A percentile compares a stretch with the other conserved stretches of the same genome.
These are phyloP conservation scores for Spea multiplicata DNA, from an alignment of 2,113 vertebrate genomes.

Conservation along the genomic window DNA sequence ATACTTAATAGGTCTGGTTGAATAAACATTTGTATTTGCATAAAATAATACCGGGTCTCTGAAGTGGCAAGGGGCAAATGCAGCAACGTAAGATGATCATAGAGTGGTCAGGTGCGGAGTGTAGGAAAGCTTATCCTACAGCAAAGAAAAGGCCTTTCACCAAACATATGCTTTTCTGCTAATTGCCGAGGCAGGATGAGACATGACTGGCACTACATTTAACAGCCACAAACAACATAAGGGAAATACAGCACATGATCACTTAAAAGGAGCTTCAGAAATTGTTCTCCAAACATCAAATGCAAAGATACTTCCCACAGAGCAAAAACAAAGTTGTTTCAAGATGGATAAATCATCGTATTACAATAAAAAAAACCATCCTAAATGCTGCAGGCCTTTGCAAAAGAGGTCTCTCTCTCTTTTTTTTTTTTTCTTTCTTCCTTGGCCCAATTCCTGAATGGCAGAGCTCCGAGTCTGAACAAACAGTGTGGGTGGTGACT, in stretches of 20 bases:
- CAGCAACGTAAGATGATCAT: not conserved
- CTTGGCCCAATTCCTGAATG: conserved; percentile 73
- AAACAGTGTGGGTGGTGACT: conserved; percentile 85
- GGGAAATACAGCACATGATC: not conserved
- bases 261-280: not conserved
- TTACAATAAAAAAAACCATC: conserved; percentile 27
- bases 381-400: conserved; percentile 18
- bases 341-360: conserved; percentile 14
- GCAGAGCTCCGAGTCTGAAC: conserved; percentile 77
- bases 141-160: not conserved
- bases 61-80: too few relatives aligned
- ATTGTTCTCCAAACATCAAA: conserved; percentile 10
- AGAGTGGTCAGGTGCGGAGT: not conserved
- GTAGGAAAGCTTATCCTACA: not conserved
- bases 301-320: not conserved
- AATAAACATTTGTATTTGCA: too few relatives aligned
- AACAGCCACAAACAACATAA: conserved; percentile 7
- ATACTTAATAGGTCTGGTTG: too few relatives aligned
- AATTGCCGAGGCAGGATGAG: conserved; percentile 2
- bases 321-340: not conserved
- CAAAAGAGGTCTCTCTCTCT: conserved; percentile 21
- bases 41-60: too few relatives aligned
- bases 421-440: conserved; percentile 37
- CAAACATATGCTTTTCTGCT: not conserved
- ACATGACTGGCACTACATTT: not conserved